Evolutionary conservation across 2,113 vertebrate genomes (phyloP), one percentile per base, ranked within the genome.

Genomic region (Chaetops frenatus): DNA sequence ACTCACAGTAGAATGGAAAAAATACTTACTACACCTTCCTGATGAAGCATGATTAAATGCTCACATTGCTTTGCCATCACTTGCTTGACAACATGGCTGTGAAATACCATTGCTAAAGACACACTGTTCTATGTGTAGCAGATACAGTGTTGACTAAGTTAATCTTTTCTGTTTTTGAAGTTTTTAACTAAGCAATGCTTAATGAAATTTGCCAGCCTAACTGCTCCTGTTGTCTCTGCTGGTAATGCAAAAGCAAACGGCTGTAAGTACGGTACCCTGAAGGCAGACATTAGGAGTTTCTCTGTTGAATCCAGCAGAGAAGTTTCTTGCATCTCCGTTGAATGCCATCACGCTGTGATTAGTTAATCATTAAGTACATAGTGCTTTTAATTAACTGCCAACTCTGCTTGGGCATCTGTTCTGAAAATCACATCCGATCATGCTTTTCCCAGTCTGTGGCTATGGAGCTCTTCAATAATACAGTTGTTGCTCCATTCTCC

Each of bases 361-460:
- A 97, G 97, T 98, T 98, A 98, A 98, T 98, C 98, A 97, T 98
- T 94, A 97, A 98, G 96, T 97, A 96, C 94, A 88, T 88, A 96
- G 95, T 96, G 96, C 97, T 98, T 97, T 98, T 98, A 98, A 98
- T 98, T 98, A 98, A 97, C 97, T 95, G 94, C 96, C 97, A 98
- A 94, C 96, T 96, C 97, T 97, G 94, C 94, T 58, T 89, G 57
- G 97, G 96, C 97, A 97, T 98, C 98, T 98, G 98, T 97, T 97
- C 94, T 95, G 93, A 90, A 76, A 95, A 93, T 97, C 95, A 93
- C 95, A 76, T 96, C 94, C 93, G 97, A 97, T 95, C 81, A 5
- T 17, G 60, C 92, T 94, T 90, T 92, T 96, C 95, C 94, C 76
- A 44, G 62, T 95, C 95, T 84, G 51, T 95, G 92, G 90, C 83